A percentile compares a stretch with the other conserved stretches of the same genome.
Conservation (phyloP, 2,797 vertebrate species). For the Schizopygopsis pylzovi region DNA sequence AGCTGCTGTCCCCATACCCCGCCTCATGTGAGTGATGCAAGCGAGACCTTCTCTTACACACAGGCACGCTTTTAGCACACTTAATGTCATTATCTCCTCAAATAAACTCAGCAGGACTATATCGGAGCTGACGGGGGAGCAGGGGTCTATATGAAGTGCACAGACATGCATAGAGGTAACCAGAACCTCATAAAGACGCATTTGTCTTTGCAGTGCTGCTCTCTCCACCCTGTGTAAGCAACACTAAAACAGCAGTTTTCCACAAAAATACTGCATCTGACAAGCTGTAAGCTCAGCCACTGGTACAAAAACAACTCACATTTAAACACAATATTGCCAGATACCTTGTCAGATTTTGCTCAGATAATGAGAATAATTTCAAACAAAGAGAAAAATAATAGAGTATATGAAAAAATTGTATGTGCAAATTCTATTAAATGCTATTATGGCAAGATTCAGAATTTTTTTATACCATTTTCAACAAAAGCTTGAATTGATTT, state of each 20-base stretch:
- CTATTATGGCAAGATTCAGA: too few species aligned
- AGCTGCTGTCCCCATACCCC: neutral
- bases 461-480: too few species aligned
- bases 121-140: neutral
- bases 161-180: neutral
- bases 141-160: neutral
- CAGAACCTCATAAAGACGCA: constrained; percentile 10
- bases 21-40: neutral
- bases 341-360: neutral
- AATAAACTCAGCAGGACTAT: neutral
- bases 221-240: neutral
- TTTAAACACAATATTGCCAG: neutral
- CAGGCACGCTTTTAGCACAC: constrained; percentile 11
- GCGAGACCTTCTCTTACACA: constrained; percentile 17
- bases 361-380: neutral
- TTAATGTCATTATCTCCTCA: constrained; percentile 34
- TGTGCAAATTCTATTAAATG: too few species aligned
- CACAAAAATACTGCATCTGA: neutral
- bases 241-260: constrained; percentile 24
- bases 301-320: neutral
- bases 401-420: too few species aligned
- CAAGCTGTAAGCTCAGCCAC: constrained; percentile 18
- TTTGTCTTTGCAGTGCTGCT: constrained; percentile 13
- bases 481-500: too few species aligned
- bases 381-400: too few species aligned